Percentiles rank a stretch among this genome's conserved stretches.
These are phyloP conservation scores for Drosophila neoperkinsi DNA, from an alignment of 2,888 invertebrate genomes.

Conservation along the genomic window DNA sequence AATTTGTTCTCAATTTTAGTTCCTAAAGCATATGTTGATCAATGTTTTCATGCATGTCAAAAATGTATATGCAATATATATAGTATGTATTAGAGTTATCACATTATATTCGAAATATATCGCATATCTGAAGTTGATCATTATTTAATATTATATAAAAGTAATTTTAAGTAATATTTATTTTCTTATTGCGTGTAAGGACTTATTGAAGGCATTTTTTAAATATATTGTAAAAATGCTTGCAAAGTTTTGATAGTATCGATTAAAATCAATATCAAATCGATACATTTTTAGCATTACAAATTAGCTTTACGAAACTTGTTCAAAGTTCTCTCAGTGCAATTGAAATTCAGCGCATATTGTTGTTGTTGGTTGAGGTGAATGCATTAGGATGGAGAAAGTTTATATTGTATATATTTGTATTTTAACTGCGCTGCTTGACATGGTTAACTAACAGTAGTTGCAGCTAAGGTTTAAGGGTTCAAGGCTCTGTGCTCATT, in stretches of 20 bases:
- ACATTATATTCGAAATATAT: not conserved
- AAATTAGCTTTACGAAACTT: not conserved
- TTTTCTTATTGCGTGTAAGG: not conserved
- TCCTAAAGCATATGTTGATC: not conserved
- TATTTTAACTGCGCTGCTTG: conserved; percentile 51
- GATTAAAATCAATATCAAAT: not conserved
- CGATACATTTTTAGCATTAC: not conserved
- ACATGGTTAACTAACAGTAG: conserved; percentile 51
- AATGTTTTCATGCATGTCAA: not conserved
- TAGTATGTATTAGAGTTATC: not conserved
- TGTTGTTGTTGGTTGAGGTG: not conserved
- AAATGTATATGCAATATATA: not conserved
- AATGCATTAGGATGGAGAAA: conserved; percentile 39
- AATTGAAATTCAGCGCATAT: not conserved
- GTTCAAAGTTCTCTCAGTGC: not conserved
- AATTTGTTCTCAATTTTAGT: not conserved
- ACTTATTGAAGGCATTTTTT: not conserved
- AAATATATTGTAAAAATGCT: not conserved
- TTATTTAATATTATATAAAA: not conserved
- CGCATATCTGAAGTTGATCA: not conserved
- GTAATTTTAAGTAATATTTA: not conserved
- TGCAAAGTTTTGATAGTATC: not conserved
- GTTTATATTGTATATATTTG: conserved; percentile 38
- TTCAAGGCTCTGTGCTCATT: conserved; percentile 64
- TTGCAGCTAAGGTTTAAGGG: conserved; percentile 52